Percentiles rank a stretch among this genome's conserved stretches.
phyloP scores from a whole-genome alignment of 2,797 vertebrate genomes.

The Bovichtus variegatus region DNA sequence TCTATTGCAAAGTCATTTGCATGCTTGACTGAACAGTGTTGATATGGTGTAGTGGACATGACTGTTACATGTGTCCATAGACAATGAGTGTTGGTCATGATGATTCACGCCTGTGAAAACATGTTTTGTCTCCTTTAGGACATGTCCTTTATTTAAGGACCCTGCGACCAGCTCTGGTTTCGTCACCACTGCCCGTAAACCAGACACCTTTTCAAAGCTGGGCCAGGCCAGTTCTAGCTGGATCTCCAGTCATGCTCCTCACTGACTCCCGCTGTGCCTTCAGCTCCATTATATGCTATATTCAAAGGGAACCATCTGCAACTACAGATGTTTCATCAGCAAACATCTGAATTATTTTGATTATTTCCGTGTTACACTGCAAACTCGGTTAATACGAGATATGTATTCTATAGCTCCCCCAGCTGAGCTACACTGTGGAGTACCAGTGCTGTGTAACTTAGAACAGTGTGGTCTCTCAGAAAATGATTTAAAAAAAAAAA shows the following conservation, averaged over 20 bases:
- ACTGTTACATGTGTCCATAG: not conserved
- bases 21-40: not conserved
- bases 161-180: constrained; percentile 43
- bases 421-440: not conserved
- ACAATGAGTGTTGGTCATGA: constrained; percentile 11
- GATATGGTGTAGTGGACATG: not conserved
- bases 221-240: constrained; percentile 67
- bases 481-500: not conserved
- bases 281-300: not conserved
- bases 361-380: not conserved
- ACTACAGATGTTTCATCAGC: not conserved
- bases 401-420: not conserved
- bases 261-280: constrained; percentile 5
- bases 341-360: not conserved
- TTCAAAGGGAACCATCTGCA: not conserved
- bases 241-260: constrained; percentile 37
- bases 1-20: not conserved
- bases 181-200: constrained; percentile 57
- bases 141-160: constrained; percentile 36
- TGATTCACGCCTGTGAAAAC: not conserved
- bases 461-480: not conserved
- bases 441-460: not conserved
- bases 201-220: constrained; percentile 57
- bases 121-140: constrained; percentile 46
- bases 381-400: not conserved